Base-by-base conservation (phyloP, 2,797 vertebrate species). In the Paratrypauchen microcephalus region DNA sequence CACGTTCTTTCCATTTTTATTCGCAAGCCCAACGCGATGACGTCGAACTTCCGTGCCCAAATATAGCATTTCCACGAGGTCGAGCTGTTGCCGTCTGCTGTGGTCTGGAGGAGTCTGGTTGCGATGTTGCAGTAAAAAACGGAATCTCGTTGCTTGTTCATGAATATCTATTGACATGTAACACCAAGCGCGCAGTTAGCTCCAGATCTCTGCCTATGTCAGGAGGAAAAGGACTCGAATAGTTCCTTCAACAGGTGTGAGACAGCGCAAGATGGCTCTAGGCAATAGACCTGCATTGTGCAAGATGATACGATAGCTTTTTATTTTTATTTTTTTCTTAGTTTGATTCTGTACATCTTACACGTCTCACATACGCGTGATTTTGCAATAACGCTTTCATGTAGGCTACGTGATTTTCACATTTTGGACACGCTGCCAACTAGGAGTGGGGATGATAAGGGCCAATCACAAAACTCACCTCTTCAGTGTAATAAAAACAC, bases 41-140 rank as follows among this genome's bases (percentile, higher is more conserved):
- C 93, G 91, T 91, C 0, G 1, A 0, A 52, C 74, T 91, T 94
- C 93, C 93, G 70, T 91, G 89, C 65, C 90, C 93, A 91, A 83
- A 92, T 91, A 84, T 87, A 83, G 91, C 76, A 64, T 0, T 48
- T 13, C 8, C 47, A 21, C 47, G 13, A 45, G n/a, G 55, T 8
- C 6, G 60, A n/a, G 68, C 45, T 59, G 66, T 26, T 66, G 60
- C 65, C n/a, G 67, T 26, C 47, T 55, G 36, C 4, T 13, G 1
- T 23, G 16, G 64, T 26, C 47, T 52, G 21, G 4, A 55, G 50
- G 19, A 36, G 69, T 21, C 32, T 24, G n/a, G 7, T 54, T 6
- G 7, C 4, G 54, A 19, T 6, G 45, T 30, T 45, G 18, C 59
- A 54, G 58, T 52, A 62, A 8, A n/a, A 26, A 26, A 0, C 5